These are phyloP conservation scores for Osmerus mordax DNA, from an alignment of 2,113 vertebrate genomes.

Conservation along the genomic window DNA sequence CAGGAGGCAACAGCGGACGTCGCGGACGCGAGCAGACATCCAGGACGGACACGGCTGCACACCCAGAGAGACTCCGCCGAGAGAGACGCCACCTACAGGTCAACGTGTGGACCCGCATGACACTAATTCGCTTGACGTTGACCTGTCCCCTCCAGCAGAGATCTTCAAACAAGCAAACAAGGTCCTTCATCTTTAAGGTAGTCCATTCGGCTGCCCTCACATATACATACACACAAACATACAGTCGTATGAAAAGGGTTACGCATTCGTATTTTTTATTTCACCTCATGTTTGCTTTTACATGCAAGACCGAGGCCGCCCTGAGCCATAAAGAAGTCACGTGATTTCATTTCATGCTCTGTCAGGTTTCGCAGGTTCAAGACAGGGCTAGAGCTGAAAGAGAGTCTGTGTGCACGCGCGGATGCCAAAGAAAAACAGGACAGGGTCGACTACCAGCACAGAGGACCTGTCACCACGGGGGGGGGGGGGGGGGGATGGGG, in stretches of 20 bases:
- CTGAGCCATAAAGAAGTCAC: too few relatives aligned
- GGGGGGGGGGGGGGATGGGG: not conserved
- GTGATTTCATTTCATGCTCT: not conserved
- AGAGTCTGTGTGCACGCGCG: not conserved
- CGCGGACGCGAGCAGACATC: conserved; percentile 41
- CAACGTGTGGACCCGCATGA: conserved; percentile 43
- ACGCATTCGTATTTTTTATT: not conserved
- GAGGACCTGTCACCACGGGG: conserved; percentile 4
- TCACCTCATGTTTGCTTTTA: not conserved
- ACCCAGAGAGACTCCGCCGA: conserved; percentile 41
- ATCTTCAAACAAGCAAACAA: conserved; percentile 20
- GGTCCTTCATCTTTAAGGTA: conserved; percentile 5
- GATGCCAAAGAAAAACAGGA: not conserved
- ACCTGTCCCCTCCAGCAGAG: conserved; percentile 16
- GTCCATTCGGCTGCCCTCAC: not conserved
- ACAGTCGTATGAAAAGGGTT: too few relatives aligned
- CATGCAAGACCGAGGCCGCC: not conserved
- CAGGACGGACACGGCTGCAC: conserved; percentile 42
- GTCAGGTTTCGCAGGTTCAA: not conserved
- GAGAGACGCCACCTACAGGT: conserved; percentile 38
- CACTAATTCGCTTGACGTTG: conserved; percentile 40
- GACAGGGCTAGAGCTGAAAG: not conserved
- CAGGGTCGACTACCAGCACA: not conserved
- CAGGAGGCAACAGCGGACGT: conserved; percentile 45
- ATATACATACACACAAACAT: not conserved